Conservation (phyloP, 2,113 vertebrate genomes). For the Notarius lentiginosus region DNA sequence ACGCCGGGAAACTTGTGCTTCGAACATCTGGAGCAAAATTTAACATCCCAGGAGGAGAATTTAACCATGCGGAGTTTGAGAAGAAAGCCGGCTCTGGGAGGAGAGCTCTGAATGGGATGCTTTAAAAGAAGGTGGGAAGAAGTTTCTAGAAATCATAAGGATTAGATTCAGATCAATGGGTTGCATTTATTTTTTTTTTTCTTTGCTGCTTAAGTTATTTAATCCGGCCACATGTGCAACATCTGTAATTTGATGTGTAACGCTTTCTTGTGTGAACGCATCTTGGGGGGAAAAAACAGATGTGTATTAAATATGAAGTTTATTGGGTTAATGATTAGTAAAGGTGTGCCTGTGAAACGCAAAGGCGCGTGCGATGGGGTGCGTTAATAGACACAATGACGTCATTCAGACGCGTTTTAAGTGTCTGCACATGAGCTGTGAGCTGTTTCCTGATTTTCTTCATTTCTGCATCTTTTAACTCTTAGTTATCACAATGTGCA, state of each 20-base stretch:
- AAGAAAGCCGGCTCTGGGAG: not conserved
- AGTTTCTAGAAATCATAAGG: not conserved
- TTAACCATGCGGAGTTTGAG: not conserved
- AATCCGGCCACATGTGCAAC: slow-evolving; percentile 13
- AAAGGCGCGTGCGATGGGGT: not conserved
- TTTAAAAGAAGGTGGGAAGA: not conserved
- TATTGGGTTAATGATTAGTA: not conserved
- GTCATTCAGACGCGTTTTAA: not conserved
- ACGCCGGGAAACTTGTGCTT: not conserved
- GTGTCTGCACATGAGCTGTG: not conserved
- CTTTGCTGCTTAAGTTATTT: not conserved
- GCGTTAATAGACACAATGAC: not conserved
- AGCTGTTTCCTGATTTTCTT: not conserved
- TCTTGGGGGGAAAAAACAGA: not conserved
- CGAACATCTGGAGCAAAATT: not conserved
- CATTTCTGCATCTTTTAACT: not conserved
- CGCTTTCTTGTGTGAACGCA: too few relatives aligned
- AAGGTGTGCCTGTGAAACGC: not conserved
- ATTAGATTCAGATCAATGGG: not conserved
- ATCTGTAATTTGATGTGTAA: not conserved
- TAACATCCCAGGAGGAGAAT: not conserved
- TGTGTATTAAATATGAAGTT: too few relatives aligned
- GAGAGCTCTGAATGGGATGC: not conserved
- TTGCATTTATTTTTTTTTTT: too few relatives aligned
- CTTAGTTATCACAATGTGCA: not conserved